Conservation (phyloP, 2,113 vertebrate genomes). For the Odobenus rosmarus region DNA sequence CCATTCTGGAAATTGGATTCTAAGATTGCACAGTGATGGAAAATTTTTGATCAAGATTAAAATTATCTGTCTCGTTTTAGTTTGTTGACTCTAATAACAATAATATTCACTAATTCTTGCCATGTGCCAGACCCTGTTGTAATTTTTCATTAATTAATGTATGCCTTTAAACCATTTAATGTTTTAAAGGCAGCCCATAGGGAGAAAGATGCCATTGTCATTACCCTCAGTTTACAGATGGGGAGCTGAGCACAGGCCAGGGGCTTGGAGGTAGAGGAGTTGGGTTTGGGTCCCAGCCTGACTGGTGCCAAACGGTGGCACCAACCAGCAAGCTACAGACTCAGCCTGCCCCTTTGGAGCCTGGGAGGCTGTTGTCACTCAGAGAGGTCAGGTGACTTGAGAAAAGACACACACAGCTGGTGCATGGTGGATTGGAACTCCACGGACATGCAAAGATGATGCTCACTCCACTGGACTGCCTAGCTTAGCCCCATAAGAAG, state of each 20-base stretch:
- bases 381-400: neutral
- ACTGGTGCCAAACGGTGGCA: neutral
- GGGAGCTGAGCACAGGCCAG: neutral
- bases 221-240: neutral
- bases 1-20: neutral
- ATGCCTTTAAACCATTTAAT: neutral
- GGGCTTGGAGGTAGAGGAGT: neutral
- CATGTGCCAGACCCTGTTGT: neutral
- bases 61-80: neutral
- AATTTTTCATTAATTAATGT: neutral
- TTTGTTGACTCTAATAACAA: neutral
- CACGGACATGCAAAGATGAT: neutral
- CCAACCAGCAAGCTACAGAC: neutral
- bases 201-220: too few species aligned
- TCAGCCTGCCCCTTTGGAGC: neutral
- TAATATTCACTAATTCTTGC: neutral
- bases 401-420: neutral
- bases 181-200: neutral
- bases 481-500: neutral
- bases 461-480: neutral
- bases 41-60: neutral
- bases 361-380: neutral
- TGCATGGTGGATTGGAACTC: neutral
- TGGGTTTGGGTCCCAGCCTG: neutral
- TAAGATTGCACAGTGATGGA: conserved; percentile 35